Evolutionary conservation across 1,140 invertebrate species (phyloP).

Genomic region (Heliconius hewitsoni): DNA sequence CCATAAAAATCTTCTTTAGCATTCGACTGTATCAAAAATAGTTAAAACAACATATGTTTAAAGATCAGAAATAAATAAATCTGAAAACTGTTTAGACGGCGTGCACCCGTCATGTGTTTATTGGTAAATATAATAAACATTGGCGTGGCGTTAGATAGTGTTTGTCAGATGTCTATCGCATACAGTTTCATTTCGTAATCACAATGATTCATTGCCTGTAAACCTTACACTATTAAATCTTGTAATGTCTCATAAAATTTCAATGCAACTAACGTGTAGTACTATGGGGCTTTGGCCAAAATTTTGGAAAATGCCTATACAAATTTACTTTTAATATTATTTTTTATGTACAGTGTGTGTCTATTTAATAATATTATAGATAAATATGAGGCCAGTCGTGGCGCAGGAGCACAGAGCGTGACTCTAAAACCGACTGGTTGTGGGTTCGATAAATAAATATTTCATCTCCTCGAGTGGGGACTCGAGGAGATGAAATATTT

Average conservation of each 20-base stretch:
- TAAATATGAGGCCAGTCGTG: too few species aligned
- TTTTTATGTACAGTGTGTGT: too few species aligned
- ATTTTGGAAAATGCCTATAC: not conserved
- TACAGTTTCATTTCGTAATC: not conserved
- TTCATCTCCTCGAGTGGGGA: too few species aligned
- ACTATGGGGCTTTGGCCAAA: not conserved
- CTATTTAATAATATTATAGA: too few species aligned
- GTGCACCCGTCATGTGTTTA: conserved; percentile 2
- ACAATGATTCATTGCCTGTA: not conserved
- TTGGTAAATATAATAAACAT: conserved; percentile 10
- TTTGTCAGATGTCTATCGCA: not conserved
- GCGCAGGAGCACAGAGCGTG: too few species aligned
- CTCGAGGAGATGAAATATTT: too few species aligned
- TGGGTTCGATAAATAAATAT: too few species aligned
- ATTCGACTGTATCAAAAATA: not conserved
- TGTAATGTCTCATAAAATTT: conserved; percentile 2
- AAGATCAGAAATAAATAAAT: not conserved
- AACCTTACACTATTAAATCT: conserved; percentile 5
- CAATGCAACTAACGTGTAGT: not conserved
- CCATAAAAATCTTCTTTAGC: too few species aligned
- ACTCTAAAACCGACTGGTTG: too few species aligned
- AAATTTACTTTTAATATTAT: too few species aligned
- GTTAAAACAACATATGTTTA: not conserved
- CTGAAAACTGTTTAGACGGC: not conserved
- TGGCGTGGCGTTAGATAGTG: not conserved